Percentiles rank a stretch among this genome's conserved stretches.
Evolutionary conservation across 2,888 invertebrate species (phyloP).

Genomic region (Thymelicus acteon): DNA sequence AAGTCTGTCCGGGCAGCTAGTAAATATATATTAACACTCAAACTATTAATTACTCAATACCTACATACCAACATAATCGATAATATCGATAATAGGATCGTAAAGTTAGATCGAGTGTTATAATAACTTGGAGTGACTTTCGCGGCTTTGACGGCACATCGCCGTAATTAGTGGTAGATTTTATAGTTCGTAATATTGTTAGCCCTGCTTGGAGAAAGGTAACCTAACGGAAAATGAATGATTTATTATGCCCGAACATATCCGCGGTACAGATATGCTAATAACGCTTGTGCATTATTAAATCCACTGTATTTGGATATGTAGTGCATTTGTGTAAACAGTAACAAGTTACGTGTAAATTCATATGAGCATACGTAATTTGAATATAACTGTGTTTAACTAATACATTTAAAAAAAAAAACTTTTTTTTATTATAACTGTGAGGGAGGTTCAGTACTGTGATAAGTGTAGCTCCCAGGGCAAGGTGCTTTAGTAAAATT

Average conservation of each 20-base stretch:
- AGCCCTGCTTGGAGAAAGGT: slow-evolving; percentile 19
- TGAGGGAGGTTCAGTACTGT: too few species aligned
- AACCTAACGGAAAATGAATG: slow-evolving; percentile 20
- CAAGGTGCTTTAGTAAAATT: too few species aligned
- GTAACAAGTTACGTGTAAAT: too few species aligned
- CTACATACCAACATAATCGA: neutral
- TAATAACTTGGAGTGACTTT: neutral
- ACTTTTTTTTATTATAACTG: too few species aligned
- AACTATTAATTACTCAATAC: too few species aligned
- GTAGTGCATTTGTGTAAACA: slow-evolving; percentile 8
- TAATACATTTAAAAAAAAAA: too few species aligned
- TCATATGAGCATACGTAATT: too few species aligned
- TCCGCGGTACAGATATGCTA: slow-evolving; percentile 26
- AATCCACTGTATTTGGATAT: slow-evolving; percentile 30
- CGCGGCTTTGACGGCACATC: neutral
- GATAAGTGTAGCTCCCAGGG: too few species aligned
- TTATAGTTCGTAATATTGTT: slow-evolving; percentile 5
- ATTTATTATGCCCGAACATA: slow-evolving; percentile 19
- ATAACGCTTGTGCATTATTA: slow-evolving; percentile 23
- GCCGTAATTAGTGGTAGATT: neutral
- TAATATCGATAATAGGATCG: neutral
- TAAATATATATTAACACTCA: neutral
- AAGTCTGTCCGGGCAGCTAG: too few species aligned
- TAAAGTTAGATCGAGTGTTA: neutral
- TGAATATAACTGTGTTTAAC: too few species aligned